phyloP scores from a whole-genome alignment of 1,140 invertebrate genomes.

The Anoplolepis gracilipes region DNA sequence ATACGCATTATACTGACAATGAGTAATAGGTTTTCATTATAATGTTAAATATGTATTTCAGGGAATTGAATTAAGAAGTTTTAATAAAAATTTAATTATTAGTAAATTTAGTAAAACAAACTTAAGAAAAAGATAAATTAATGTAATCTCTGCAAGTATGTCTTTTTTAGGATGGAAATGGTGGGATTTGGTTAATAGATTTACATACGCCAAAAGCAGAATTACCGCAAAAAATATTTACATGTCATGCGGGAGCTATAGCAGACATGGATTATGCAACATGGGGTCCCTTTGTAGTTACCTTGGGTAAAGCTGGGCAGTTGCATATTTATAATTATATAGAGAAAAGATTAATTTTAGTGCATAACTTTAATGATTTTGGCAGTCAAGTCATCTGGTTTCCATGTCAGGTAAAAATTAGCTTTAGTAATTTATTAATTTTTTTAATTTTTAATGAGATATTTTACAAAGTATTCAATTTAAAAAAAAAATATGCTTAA shows the following conservation, averaged over 20 bases:
- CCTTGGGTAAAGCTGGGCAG: slow-evolving; percentile 89
- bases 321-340: slow-evolving; percentile 91
- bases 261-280: slow-evolving; percentile 89
- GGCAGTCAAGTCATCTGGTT: slow-evolving; percentile 91
- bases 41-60: background rate
- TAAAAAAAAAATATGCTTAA: too few species aligned
- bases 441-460: background rate
- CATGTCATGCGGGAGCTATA: slow-evolving; percentile 91
- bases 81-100: background rate
- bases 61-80: background rate
- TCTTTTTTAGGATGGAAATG: slow-evolving; percentile 90
- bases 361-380: slow-evolving; percentile 87
- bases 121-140: background rate
- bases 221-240: slow-evolving; percentile 87
- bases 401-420: slow-evolving; percentile 87
- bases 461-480: too few species aligned
- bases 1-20: too few species aligned
- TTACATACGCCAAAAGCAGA: slow-evolving; percentile 88
- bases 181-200: slow-evolving; percentile 93
- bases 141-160: background rate
- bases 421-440: background rate
- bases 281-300: slow-evolving; percentile 89
- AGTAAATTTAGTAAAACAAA: slow-evolving; percentile 10
- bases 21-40: slow-evolving; percentile 35
- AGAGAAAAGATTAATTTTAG: slow-evolving; percentile 86